phyloP scores from a whole-genome alignment of 2,888 invertebrate species.

The Rambutsinella grinnellia region DNA sequence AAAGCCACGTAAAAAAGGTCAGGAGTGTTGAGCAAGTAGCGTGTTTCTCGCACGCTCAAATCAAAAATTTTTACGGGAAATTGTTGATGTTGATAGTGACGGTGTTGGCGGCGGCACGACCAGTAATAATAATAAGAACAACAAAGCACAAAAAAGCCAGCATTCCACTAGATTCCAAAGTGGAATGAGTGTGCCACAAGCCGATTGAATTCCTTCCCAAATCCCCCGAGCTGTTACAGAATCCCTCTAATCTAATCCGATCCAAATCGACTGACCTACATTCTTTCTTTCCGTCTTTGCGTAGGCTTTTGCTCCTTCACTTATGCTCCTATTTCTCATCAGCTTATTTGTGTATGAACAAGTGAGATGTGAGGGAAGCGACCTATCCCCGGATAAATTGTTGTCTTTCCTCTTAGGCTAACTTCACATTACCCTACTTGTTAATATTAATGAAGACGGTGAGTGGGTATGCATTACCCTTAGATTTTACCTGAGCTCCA shows the following conservation, averaged over 20 bases:
- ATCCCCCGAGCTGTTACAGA: slow-evolving; percentile 46
- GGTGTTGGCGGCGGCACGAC: background rate
- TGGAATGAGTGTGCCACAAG: slow-evolving; percentile 34
- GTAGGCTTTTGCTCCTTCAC: slow-evolving; percentile 35
- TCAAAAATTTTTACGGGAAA: too few species aligned
- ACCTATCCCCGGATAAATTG: slow-evolving; percentile 43
- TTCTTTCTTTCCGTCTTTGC: slow-evolving; percentile 57
- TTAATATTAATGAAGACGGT: too few species aligned
- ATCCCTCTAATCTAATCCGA: slow-evolving; percentile 54
- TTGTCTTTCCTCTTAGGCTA: too few species aligned
- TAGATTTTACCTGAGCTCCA: too few species aligned
- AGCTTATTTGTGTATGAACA: slow-evolving; percentile 19
- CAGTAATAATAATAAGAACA: too few species aligned
- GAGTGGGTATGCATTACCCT: too few species aligned
- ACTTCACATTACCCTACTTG: too few species aligned
- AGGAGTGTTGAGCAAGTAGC: background rate
- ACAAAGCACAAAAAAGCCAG: background rate
- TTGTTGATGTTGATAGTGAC: too few species aligned
- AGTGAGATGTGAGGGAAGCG: slow-evolving; percentile 11
- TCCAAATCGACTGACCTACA: slow-evolving; percentile 59
- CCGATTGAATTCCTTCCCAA: slow-evolving; percentile 51
- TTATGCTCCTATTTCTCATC: slow-evolving; percentile 11
- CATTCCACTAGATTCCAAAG: background rate
- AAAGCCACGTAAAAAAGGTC: background rate
- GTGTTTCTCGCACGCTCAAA: too few species aligned